Evolutionary conservation across 2,113 vertebrate species (phyloP), one percentile per base, ranked within the genome.

Genomic region (Chlamydotis undulata): DNA sequence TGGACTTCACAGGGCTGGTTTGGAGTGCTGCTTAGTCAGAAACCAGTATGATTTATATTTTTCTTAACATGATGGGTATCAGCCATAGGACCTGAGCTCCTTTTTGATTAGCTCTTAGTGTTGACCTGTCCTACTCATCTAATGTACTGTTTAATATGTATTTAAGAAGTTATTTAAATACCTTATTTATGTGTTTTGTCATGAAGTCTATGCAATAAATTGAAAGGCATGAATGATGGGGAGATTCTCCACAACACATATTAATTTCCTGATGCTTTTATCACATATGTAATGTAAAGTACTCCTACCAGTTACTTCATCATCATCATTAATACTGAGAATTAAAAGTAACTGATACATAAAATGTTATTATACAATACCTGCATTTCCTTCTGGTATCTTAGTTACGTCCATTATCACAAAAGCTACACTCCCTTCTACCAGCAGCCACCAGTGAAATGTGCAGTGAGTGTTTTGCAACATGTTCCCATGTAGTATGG

Each of bases 401-500:
- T 59, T 31, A 23, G 10, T 41, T 52, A 63, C 8, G 8, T 59
- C 25, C 43, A 45, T 33, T 39, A 91, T 26, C 16, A 28, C 5
- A 70, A 93, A 39, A 29, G 14, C 49, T 31, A 39, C 25, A 52
- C 3, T 70, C 18, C n/a, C 37, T 79, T 61, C 74, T 31, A 41
- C 23, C 52, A 63, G 37, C 33, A 52, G 28, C 47, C 37, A 28
- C 33, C 19, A 45, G 39, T 7, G 50, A 49, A 57, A 56, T 5
- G 18, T 39, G 59, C 2, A 1, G 50, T 18, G 15, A 21, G 49
- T 35, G 45, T 17, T 79, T 29, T 63, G 55, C 2, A 1, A 37
- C 14, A 14, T 7, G 28, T 3, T 67, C 64, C 52, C 18, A 3
- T 0, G 2, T 14, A 56, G 61, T 3, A 15, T 3, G 43, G 67